These are phyloP conservation scores for Anser cygnoides DNA, from an alignment of 2,113 vertebrate genomes.

Conservation along the genomic window DNA sequence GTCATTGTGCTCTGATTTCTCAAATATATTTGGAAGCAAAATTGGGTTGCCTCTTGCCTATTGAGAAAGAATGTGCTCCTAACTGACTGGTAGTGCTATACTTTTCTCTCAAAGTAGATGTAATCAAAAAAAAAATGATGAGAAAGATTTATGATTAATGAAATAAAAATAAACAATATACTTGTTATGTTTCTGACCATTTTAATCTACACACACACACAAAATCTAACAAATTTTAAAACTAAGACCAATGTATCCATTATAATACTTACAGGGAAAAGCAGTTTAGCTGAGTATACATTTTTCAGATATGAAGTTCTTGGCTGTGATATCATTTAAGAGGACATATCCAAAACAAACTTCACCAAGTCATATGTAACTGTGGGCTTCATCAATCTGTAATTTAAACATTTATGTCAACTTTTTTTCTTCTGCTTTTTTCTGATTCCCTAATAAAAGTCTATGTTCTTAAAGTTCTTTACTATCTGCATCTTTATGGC, in stretches of 20 bases:
- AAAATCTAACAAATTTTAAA: not conserved
- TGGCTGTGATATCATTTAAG: not conserved
- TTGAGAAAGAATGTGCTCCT: not conserved
- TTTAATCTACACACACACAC: not conserved
- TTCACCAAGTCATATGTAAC: not conserved
- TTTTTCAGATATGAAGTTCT: not conserved
- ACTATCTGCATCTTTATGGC: not conserved
- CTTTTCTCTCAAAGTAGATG: not conserved
- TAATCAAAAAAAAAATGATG: not conserved
- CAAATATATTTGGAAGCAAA: not conserved
- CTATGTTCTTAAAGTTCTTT: not conserved
- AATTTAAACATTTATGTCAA: not conserved
- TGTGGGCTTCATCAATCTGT: not conserved
- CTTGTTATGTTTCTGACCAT: not conserved
- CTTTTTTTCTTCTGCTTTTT: not conserved
- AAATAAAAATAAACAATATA: not conserved
- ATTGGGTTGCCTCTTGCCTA: not conserved
- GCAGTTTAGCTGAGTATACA: rapidly evolving
- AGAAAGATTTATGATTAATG: not conserved
- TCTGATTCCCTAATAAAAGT: not conserved
- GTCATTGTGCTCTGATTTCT: not conserved
- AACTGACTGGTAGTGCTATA: not conserved
- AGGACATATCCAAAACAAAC: not conserved
- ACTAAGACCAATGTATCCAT: not conserved
- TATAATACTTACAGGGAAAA: not conserved